A percentile compares a stretch with the other conserved stretches of the same genome.
These are phyloP conservation scores for Ibidorhyncha struthersii DNA, from an alignment of 2,113 vertebrate genomes.

Conservation along the genomic window DNA sequence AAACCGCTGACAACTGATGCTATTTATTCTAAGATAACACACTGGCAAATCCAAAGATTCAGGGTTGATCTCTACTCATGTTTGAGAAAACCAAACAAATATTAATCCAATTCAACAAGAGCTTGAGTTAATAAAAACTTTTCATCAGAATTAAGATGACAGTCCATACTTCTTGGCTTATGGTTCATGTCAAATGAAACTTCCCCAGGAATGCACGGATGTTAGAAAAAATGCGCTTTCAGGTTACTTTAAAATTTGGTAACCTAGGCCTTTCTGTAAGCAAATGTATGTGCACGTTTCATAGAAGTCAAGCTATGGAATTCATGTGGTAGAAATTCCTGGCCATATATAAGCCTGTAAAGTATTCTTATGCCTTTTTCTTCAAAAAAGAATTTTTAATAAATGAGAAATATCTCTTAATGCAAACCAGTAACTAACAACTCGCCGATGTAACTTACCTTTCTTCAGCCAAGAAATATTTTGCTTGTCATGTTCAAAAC, in stretches of 20 bases:
- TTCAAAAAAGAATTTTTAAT: not conserved
- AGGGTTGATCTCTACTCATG: not conserved
- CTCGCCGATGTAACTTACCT: conserved; percentile 70
- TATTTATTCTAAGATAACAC: not conserved
- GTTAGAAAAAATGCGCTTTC: not conserved
- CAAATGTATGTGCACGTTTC: not conserved
- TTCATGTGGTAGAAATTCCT: not conserved
- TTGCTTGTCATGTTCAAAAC: conserved; percentile 80
- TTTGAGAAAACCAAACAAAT: not conserved
- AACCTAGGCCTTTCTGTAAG: not conserved
- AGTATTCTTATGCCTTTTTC: not conserved
- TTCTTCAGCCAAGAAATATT: conserved; percentile 77
- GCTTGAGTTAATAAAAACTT: not conserved
- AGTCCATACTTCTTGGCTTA: not conserved
- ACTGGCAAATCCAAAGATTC: not conserved
- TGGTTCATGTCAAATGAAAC: not conserved
- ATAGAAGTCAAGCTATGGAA: not conserved
- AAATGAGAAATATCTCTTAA: not conserved
- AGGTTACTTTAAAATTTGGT: not conserved
- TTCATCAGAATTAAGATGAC: not conserved
- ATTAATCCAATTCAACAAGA: not conserved
- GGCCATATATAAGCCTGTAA: not conserved
- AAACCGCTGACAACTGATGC: not conserved
- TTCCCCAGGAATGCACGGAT: not conserved
- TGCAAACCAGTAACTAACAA: not conserved